Conservation (phyloP, 1,140 invertebrate genomes). For the Drosophila varians region DNA sequence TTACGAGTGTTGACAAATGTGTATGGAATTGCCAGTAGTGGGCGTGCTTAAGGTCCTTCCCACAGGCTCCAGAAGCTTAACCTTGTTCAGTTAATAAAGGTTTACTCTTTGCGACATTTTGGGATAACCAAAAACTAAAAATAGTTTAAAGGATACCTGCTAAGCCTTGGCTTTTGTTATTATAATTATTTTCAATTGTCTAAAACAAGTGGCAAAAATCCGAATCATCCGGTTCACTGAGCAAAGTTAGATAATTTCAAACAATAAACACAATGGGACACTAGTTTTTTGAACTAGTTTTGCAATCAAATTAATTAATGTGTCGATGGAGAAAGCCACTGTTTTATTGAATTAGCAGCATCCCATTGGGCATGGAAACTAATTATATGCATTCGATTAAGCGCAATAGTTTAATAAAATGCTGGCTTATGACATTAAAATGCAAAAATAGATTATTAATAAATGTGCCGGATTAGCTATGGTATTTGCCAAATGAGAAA, state of each 20-base stretch:
- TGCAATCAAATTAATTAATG: slow-evolving; percentile 57
- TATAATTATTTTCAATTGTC: slow-evolving; percentile 13
- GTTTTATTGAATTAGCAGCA: slow-evolving; percentile 60
- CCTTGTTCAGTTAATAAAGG: slow-evolving; percentile 58
- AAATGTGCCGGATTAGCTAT: slow-evolving; percentile 23
- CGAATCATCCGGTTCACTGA: slow-evolving; percentile 25
- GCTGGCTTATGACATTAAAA: slow-evolving; percentile 11
- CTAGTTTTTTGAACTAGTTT: slow-evolving; percentile 34
- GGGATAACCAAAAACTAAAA: slow-evolving; percentile 2
- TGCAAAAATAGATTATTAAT: slow-evolving; percentile 11
- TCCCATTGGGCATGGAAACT: slow-evolving; percentile 37
- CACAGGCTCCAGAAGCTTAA: slow-evolving; percentile 16
- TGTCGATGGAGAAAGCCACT: slow-evolving; percentile 38
- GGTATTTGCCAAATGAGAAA: slow-evolving; percentile 28
- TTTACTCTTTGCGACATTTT: slow-evolving; percentile 30
- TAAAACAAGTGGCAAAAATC: slow-evolving; percentile 7
- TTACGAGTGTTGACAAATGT: slow-evolving; percentile 15
- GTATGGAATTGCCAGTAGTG: slow-evolving; percentile 9
- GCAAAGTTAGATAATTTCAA: slow-evolving; percentile 23
- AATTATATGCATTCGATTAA: slow-evolving; percentile 52
- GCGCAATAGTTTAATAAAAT: slow-evolving; percentile 8
- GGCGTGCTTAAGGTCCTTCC: slow-evolving; percentile 33
- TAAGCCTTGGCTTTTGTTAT: slow-evolving; percentile 5
- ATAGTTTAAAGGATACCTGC: background rate
- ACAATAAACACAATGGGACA: slow-evolving; percentile 18